These are phyloP conservation scores for Conus betulinus DNA, from an alignment of 1,140 invertebrate genomes.

Conservation along the genomic window DNA sequence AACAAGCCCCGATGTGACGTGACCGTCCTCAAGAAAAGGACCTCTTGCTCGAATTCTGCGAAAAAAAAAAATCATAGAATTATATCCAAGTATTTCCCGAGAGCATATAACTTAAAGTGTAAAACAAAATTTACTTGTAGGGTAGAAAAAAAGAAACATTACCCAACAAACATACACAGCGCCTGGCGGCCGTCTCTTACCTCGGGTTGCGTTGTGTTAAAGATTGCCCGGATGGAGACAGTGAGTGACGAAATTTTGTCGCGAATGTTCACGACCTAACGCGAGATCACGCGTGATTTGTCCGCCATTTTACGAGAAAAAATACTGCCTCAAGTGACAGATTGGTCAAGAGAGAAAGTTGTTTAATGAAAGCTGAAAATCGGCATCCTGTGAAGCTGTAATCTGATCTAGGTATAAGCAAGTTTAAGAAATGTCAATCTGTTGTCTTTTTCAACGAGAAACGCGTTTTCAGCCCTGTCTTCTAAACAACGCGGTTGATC, in stretches of 20 bases:
- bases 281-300: conserved; percentile 3
- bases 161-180: background rate
- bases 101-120: background rate
- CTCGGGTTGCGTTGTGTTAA: conserved; percentile 27
- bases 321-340: background rate
- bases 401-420: background rate
- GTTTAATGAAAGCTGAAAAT: background rate
- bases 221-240: conserved; percentile 26
- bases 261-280: background rate
- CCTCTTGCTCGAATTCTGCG: conserved; percentile 15
- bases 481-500: too few relatives aligned
- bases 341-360: background rate
- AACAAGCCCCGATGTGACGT: conserved; percentile 40
- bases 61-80: background rate
- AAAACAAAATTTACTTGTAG: background rate
- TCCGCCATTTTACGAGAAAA: conserved; percentile 14
- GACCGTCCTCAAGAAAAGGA: conserved; percentile 32
- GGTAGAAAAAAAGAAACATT: background rate
- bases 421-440: too few relatives aligned
- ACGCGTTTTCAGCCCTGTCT: too few relatives aligned
- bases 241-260: conserved; percentile 31
- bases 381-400: background rate
- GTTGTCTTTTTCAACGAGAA: too few relatives aligned
- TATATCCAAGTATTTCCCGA: background rate
- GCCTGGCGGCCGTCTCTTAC: background rate